Conservation (phyloP, 2,797 vertebrate genomes). For the Leptoclinus maculatus region DNA sequence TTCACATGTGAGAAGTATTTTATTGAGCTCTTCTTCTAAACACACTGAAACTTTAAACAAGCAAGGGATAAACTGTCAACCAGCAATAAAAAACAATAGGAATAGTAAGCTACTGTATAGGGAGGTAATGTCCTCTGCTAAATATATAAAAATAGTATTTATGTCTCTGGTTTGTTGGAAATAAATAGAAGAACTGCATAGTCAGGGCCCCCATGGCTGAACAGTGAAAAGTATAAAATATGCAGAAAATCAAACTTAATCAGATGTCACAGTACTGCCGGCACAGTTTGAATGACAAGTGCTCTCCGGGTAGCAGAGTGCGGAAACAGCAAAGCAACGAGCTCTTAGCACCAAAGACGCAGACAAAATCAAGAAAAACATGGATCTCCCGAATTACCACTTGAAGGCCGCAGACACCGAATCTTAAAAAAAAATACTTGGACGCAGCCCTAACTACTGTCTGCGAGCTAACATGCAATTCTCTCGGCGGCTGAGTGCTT, state of each 20-base stretch:
- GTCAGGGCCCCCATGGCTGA: neutral
- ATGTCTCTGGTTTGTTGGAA: neutral
- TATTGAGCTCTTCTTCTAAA: neutral
- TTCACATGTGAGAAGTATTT: neutral
- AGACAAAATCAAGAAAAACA: constrained; percentile 34
- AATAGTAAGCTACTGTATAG: neutral
- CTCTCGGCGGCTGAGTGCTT: neutral
- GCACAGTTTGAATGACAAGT: constrained; percentile 9
- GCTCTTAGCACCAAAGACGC: constrained; percentile 4
- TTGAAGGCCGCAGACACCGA: constrained; percentile 38
- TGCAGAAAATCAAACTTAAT: neutral
- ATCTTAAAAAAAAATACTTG: constrained; percentile 40
- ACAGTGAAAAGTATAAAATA: neutral
- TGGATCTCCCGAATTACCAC: constrained; percentile 34
- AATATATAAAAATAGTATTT: neutral
- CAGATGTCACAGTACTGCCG: constrained; percentile 5
- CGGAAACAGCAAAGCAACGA: neutral
- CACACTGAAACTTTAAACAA: neutral
- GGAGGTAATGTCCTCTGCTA: neutral
- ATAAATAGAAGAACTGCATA: neutral
- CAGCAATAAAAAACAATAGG: neutral
- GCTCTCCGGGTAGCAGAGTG: neutral
- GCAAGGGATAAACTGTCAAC: neutral
- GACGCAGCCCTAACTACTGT: constrained; percentile 23
- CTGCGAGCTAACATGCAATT: constrained; percentile 35